Conservation (phyloP, 92 coral and sea anemone species). For the Parazoanthus darwini region DNA sequence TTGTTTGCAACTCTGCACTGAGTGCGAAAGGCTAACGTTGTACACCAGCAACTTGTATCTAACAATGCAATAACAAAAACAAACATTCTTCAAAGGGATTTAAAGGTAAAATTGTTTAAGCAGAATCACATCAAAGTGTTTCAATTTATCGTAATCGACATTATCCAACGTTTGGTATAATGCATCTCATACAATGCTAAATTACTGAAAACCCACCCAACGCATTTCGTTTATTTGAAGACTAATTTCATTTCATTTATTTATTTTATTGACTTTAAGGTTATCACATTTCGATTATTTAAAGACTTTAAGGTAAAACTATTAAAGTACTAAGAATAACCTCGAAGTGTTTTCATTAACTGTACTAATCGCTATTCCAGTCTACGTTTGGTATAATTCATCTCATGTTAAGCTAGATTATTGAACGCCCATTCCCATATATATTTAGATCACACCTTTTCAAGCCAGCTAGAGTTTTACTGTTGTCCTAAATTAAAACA, state of each 20-base stretch:
- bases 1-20: slow-evolving; percentile 62
- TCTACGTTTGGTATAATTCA: background rate
- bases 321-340: no score
- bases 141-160: background rate
- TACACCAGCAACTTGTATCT: slow-evolving; percentile 76
- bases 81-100: background rate
- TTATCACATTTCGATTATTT: no score
- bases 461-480: background rate
- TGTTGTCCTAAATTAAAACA: background rate
- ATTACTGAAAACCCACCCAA: no score
- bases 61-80: background rate
- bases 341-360: background rate
- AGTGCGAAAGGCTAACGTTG: slow-evolving; percentile 56
- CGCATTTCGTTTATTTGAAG: no score
- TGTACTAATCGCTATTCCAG: background rate
- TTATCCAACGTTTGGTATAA: no score
- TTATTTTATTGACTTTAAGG: no score
- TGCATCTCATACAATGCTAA: no score
- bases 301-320: no score
- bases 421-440: background rate
- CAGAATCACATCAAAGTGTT: background rate
- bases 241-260: no score
- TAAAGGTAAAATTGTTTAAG: no score
- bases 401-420: background rate
- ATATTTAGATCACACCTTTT: background rate